Conservation (phyloP, 2,888 invertebrate genomes). For the Cerastis rubricosa region DNA sequence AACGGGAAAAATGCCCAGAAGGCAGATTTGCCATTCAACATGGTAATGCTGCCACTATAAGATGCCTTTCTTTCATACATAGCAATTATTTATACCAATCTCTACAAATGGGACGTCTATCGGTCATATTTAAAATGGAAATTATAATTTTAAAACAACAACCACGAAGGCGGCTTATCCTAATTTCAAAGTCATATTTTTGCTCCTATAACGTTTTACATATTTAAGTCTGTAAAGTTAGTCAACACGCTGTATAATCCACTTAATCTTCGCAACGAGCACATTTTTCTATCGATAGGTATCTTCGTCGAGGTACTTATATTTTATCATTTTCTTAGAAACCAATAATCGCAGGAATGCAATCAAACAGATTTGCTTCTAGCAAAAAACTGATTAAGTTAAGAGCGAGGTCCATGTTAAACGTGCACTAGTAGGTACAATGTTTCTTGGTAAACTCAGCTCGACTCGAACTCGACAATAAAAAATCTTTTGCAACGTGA, state of each 20-base stretch:
- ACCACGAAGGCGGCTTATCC: neutral
- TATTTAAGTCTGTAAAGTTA: neutral
- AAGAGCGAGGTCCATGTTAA: neutral
- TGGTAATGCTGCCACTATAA: too few relatives aligned
- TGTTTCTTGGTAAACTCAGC: neutral
- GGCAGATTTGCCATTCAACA: too few relatives aligned
- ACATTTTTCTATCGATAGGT: neutral
- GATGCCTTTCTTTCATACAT: too few relatives aligned
- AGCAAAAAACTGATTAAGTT: neutral
- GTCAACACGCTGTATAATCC: neutral
- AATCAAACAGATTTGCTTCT: neutral
- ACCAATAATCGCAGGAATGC: conserved; percentile 4
- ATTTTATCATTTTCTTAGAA: neutral
- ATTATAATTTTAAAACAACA: neutral
- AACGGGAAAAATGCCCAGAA: too few relatives aligned
- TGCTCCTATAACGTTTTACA: neutral
- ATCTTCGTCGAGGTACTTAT: neutral
- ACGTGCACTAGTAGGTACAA: neutral
- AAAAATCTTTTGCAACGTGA: neutral
- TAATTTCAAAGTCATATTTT: neutral
- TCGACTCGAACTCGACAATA: neutral
- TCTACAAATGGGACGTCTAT: neutral
- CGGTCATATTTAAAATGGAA: neutral
- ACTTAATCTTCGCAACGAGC: neutral
- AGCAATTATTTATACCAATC: neutral